Evolutionary conservation across 2,113 vertebrate genomes (phyloP).

Genomic region (Ptyas mucosa): DNA sequence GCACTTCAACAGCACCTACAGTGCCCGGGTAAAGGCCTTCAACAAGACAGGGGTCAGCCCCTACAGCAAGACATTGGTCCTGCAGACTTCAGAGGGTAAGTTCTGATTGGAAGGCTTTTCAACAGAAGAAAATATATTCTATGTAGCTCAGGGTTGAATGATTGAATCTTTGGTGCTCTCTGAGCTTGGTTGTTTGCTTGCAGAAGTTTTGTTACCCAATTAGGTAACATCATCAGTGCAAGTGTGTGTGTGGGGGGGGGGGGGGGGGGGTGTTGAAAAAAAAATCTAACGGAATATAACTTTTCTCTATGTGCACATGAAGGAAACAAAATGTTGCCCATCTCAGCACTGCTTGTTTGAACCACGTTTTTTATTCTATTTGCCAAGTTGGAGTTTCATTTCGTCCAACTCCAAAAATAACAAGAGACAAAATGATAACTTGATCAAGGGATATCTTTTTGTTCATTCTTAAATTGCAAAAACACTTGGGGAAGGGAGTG

Average conservation of each 20-base stretch:
- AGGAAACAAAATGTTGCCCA: background rate
- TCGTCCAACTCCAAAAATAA: background rate
- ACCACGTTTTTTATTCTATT: background rate
- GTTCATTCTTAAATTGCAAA: background rate
- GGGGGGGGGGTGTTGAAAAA: background rate
- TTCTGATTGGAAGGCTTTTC: constrained; percentile 44
- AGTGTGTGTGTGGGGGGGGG: background rate
- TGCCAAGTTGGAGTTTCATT: background rate
- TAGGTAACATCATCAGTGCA: background rate
- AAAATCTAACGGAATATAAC: background rate
- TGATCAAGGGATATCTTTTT: background rate
- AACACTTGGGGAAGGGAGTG: background rate
- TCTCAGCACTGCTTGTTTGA: background rate
- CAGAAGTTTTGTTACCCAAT: background rate
- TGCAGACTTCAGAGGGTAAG: constrained; percentile 96
- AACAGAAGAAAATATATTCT: background rate
- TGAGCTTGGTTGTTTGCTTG: background rate
- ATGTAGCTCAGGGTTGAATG: background rate
- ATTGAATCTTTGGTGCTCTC: background rate
- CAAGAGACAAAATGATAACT: background rate
- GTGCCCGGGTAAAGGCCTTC: constrained; percentile 92
- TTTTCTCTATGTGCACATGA: background rate
- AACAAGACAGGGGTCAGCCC: constrained; percentile 92
- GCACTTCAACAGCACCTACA: constrained; percentile 98
- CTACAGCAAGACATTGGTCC: constrained; percentile 97